Base-by-base conservation (phyloP, 2,888 invertebrate genomes). In the Podabrus alpinus region DNA sequence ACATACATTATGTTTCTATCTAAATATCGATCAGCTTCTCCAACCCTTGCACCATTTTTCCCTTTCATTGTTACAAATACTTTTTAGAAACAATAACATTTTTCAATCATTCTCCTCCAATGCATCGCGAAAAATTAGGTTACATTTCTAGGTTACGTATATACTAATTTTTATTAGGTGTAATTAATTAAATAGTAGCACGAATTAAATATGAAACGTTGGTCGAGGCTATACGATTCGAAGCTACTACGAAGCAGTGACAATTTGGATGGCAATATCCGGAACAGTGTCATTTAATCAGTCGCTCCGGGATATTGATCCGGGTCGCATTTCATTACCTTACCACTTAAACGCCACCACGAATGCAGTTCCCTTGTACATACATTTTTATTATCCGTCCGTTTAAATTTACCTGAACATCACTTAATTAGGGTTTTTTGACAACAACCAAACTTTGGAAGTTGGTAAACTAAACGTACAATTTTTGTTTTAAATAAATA, bases 251-350 rank as follows among this genome's bases (percentile, higher is more conserved):
- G 71, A 59, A 81, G 80, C 83, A 83, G 83, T 84, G 86, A 85
- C 85, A 86, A 86, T 86, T 86, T 83, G 82, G 85, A 85, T 84
- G 80, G 85, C 86, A 86, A 86, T 86, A 86, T 86, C 86, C 86
- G 85, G 85, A 85, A 84, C 83, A 84, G 84, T 83, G 85, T 85
- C 83, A 85, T 86, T 86, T 86, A 86, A 86, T 86, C 85, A 86
- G 84, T 82, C 83, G 83, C 84, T 83, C 83, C 83, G 83, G 84
- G 84, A 85, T 86, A 86, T 86, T 85, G 86, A 86, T 86, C 85
- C 84, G 81, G 81, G 83, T 83, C 83, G 83, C 84, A 85, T 85
- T 85, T 85, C 84, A 85, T 85, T 85, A 85, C 83, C 83, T 83
- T 84, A 82, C 83, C 83, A 83, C 84, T 84, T 83, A 84, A 82